Base-by-base conservation (phyloP, 2,888 invertebrate genomes). In the Drosophila incognita region DNA sequence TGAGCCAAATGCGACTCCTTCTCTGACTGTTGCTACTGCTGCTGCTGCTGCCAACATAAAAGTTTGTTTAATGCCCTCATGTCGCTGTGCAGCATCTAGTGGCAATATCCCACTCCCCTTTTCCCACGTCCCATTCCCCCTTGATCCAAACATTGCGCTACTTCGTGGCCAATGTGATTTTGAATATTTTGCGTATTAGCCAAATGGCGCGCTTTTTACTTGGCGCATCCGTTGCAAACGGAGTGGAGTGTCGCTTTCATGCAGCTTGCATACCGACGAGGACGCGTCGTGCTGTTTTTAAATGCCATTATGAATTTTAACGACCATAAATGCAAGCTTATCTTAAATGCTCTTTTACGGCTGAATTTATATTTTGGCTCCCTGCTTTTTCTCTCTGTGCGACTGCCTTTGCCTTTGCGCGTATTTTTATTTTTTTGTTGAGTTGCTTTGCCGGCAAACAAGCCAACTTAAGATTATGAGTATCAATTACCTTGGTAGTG, bases 171-270 rank as follows among this genome's bases (percentile, higher is more conserved):
- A 82, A 90, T 90, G 90, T 82, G 87, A 88, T 88, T 88, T 86
- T 90, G 90, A 88, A 90, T 90, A 87, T 87, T 87, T 88, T 89
- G 89, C 87, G 81, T 87, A 87, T 87, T 87, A 87, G 87, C 90
- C 82, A 89, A 87, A 87, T 87, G 87, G 87, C 84, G 75, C 73
- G 73, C 70, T 89, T 88, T 88, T 88, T 89, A 88, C 90, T 86
- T 86, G 83, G 71, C 86, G 76, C 88, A 83, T 85, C 90, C 90
- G 90, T 56, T 89, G 86, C 86, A 85, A 58, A 56, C 56, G 48
- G 57, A 59, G 53, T 38, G 38, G 54, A 63, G 56, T 58, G 36
- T 51, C 64, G 63, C 59, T 57, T 42, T 62, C 78, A 65, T 82
- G 82, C 82, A 79, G 60, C 46, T 81, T 76, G 76, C 71, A 81